Conservation (phyloP, 1,140 invertebrate species). For the Nephotettix cincticeps region DNA sequence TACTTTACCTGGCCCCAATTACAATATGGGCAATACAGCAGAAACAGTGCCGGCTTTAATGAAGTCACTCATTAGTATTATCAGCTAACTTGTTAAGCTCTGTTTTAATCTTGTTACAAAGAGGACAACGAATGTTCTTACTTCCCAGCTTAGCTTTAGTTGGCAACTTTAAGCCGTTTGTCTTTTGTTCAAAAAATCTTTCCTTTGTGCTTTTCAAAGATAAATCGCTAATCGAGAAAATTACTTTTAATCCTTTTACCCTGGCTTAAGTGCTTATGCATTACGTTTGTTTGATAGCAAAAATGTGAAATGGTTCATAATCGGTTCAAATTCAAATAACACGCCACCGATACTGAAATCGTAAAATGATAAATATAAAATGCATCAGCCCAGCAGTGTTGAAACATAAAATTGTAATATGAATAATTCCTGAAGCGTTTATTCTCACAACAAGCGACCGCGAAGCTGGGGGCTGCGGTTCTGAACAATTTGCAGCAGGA, state of each 20-base stretch:
- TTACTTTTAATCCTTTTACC: not conserved
- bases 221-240: not conserved
- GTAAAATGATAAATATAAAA: not conserved
- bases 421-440: not conserved
- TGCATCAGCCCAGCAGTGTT: not conserved
- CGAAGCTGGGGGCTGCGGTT: not conserved
- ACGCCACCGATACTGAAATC: not conserved
- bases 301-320: not conserved
- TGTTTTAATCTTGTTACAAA: not conserved
- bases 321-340: not conserved
- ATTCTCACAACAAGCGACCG: not conserved
- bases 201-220: not conserved
- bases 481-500: not conserved
- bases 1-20: not conserved
- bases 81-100: conserved; percentile 6
- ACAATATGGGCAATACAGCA: not conserved
- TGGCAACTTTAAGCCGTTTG: not conserved
- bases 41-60: not conserved
- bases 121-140: conserved; percentile 3
- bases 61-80: conserved; percentile 10
- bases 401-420: not conserved
- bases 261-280: not conserved
- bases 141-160: not conserved
- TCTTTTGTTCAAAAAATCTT: not conserved
- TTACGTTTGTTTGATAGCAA: not conserved